Conservation (phyloP, 2,888 invertebrate species). For the Tribolium freemani region DNA sequence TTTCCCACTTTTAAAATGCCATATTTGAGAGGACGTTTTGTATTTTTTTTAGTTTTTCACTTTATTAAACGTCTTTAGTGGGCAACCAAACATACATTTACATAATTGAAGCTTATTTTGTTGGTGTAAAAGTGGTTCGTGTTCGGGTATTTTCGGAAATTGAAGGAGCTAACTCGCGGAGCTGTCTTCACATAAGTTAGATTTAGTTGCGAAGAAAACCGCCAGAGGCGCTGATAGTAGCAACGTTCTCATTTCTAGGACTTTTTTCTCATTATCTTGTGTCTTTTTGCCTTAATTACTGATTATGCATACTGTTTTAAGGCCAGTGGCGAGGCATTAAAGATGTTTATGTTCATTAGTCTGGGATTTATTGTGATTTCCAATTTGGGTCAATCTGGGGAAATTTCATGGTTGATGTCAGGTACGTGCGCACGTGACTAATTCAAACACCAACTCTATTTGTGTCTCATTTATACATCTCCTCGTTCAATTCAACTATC, state of each 20-base stretch:
- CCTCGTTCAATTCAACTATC: background rate
- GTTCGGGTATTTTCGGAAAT: too few species aligned
- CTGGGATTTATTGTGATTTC: background rate
- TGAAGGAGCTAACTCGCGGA: too few species aligned
- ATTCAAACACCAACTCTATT: background rate
- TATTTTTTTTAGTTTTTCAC: too few species aligned
- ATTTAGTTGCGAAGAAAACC: conserved; percentile 8
- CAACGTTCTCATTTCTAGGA: background rate
- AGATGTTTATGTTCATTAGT: background rate
- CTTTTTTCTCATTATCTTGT: background rate
- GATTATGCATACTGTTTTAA: too few species aligned
- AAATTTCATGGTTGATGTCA: background rate
- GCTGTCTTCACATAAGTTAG: too few species aligned
- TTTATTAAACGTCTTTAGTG: too few species aligned
- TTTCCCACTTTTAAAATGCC: too few species aligned
- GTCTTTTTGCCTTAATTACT: background rate
- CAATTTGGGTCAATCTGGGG: background rate
- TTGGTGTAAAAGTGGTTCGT: too few species aligned
- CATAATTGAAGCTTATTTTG: too few species aligned
- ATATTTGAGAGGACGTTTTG: too few species aligned
- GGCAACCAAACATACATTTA: too few species aligned
- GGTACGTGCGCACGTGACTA: background rate
- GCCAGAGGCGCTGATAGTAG: conserved; percentile 3
- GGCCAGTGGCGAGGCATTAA: too few species aligned
- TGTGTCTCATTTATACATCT: background rate